A percentile compares a stretch with the other conserved stretches of the same genome.
These are phyloP conservation scores for Myotis davidii DNA, from an alignment of 2,113 vertebrate species.

Conservation along the genomic window DNA sequence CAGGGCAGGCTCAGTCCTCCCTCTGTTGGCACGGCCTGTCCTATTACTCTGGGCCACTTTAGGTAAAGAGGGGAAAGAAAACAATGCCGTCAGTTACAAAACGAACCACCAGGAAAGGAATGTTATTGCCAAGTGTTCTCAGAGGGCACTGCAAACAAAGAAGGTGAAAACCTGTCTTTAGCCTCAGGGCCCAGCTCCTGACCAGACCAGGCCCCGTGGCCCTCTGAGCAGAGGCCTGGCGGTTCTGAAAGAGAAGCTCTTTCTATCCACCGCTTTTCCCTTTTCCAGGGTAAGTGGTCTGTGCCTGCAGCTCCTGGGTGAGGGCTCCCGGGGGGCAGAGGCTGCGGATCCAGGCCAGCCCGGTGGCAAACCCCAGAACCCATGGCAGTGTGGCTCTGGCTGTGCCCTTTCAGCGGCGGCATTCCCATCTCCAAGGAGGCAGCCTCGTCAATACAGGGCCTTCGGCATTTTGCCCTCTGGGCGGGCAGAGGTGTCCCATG, in stretches of 20 bases:
- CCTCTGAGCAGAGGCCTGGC: neutral
- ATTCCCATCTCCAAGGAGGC: conserved; percentile 75
- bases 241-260: neutral
- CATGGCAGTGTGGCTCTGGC: neutral
- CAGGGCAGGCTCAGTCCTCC: conserved; percentile 55
- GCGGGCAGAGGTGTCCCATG: conserved; percentile 74
- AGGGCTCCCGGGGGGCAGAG: conserved; percentile 32
- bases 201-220: neutral
- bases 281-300: neutral
- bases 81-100: conserved; percentile 74
- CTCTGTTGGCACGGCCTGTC: conserved; percentile 62
- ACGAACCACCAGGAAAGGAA: conserved; percentile 80
- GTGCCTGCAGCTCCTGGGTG: neutral
- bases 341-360: neutral
- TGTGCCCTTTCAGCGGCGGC: neutral
- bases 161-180: conserved; percentile 71
- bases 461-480: conserved; percentile 66
- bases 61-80: conserved; percentile 85
- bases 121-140: conserved; percentile 80
- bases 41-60: conserved; percentile 80
- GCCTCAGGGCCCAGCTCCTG: neutral
- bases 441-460: conserved; percentile 45
- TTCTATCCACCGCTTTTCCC: neutral
- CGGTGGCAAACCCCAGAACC: neutral
- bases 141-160: conserved; percentile 80